Evolutionary conservation across 1,140 invertebrate species (phyloP).

Genomic region (Diorhabda elongata): DNA sequence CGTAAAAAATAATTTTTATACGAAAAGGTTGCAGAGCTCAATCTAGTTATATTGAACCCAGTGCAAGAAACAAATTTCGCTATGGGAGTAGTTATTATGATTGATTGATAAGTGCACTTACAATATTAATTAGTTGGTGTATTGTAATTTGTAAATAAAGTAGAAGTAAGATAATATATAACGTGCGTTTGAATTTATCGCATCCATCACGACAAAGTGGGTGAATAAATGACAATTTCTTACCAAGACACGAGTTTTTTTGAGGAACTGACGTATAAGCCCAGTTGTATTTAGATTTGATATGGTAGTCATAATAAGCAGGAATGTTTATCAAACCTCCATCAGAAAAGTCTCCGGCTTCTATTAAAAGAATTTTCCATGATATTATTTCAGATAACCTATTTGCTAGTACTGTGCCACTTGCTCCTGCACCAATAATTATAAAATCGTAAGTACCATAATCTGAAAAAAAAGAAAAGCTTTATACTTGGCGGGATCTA

Average conservation of each 20-base stretch:
- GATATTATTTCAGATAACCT: constrained; percentile 9
- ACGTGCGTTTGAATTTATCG: no score
- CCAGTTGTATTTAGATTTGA: constrained; percentile 12
- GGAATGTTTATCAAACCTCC: background rate
- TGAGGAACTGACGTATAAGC: constrained; percentile 12
- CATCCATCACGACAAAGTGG: no score
- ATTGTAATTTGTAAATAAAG: no score
- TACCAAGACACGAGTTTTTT: constrained; percentile 16
- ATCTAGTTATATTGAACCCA: no score
- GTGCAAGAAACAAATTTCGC: no score
- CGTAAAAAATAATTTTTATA: no score
- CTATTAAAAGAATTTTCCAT: constrained; percentile 10
- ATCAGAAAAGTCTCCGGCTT: constrained; percentile 4
- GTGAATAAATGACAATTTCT: background rate
- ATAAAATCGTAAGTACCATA: constrained; percentile 14
- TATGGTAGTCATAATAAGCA: background rate
- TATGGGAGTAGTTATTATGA: no score
- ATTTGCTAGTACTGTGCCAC: constrained; percentile 13
- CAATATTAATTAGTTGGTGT: no score
- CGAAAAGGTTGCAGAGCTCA: no score
- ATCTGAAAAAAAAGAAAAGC: constrained; percentile 6
- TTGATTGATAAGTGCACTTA: no score
- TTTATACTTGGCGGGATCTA: no score
- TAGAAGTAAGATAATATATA: no score
- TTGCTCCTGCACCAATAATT: constrained; percentile 11